Conservation (phyloP, 2,888 invertebrate species). For the Mantis religiosa region DNA sequence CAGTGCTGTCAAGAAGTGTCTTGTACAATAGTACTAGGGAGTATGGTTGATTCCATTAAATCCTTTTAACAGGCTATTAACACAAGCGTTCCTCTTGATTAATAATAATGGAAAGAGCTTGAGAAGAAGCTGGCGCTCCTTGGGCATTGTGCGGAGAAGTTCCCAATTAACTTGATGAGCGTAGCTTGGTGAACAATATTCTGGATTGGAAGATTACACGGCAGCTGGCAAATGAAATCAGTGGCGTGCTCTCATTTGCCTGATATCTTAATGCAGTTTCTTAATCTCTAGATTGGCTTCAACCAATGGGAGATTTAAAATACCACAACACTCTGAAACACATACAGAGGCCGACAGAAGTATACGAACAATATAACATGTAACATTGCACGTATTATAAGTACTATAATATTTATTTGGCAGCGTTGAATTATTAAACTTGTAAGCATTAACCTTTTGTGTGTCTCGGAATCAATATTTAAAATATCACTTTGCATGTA, state of each 20-base stretch:
- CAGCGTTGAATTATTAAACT: no score
- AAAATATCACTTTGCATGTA: no score
- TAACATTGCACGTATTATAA: no score
- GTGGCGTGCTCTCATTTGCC: neutral
- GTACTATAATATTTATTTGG: no score
- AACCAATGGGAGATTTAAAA: no score
- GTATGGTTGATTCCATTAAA: slow-evolving; percentile 19
- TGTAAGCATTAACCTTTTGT: no score
- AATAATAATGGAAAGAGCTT: slow-evolving; percentile 10
- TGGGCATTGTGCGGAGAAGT: neutral
- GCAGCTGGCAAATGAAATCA: neutral
- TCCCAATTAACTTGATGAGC: slow-evolving; percentile 17
- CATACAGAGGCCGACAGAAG: no score
- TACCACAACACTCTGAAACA: no score
- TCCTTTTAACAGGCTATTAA: slow-evolving; percentile 27
- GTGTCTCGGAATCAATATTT: no score
- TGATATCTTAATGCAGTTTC: neutral
- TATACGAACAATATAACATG: no score
- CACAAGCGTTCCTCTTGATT: slow-evolving; percentile 24
- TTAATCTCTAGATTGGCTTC: no score
- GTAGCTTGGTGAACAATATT: neutral
- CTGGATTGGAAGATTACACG: neutral
- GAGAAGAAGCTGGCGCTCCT: neutral
- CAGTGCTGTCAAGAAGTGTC: neutral
- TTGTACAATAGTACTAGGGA: neutral